These are phyloP conservation scores for Drepana falcataria DNA, from an alignment of 2,888 invertebrate genomes.

Conservation along the genomic window DNA sequence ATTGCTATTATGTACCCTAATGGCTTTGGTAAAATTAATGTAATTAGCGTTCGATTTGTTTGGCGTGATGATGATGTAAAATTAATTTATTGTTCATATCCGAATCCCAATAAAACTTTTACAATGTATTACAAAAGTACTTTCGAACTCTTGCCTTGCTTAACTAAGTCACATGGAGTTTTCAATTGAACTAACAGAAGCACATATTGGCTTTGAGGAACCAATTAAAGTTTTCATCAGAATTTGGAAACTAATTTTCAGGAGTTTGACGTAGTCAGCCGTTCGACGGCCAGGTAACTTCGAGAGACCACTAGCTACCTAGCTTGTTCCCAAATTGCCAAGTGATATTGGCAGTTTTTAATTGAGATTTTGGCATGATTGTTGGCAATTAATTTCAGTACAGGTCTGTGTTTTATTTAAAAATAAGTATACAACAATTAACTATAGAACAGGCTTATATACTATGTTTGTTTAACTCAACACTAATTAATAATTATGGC, in stretches of 20 bases:
- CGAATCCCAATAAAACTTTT: conserved; percentile 22
- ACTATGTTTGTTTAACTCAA: too few relatives aligned
- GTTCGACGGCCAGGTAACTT: conserved; percentile 58
- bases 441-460: too few relatives aligned
- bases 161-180: conserved; percentile 36
- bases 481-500: too few relatives aligned
- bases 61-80: too few relatives aligned
- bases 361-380: conserved; percentile 24
- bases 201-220: conserved; percentile 67
- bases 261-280: conserved; percentile 71
- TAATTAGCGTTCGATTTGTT: too few relatives aligned
- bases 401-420: too few relatives aligned
- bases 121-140: conserved; percentile 36
- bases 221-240: conserved; percentile 76
- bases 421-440: too few relatives aligned
- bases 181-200: conserved; percentile 52
- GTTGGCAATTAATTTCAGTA: neutral
- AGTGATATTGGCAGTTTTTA: conserved; percentile 55
- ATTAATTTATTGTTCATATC: too few relatives aligned
- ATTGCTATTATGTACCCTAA: too few relatives aligned
- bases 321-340: conserved; percentile 37
- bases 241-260: conserved; percentile 72
- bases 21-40: too few relatives aligned
- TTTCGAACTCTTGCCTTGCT: conserved; percentile 19
- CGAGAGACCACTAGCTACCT: conserved; percentile 40